Percentiles rank a stretch among this genome's conserved stretches.
These are phyloP conservation scores for Gnathonemus longibarbis DNA, from an alignment of 2,113 vertebrate species.

Conservation along the genomic window DNA sequence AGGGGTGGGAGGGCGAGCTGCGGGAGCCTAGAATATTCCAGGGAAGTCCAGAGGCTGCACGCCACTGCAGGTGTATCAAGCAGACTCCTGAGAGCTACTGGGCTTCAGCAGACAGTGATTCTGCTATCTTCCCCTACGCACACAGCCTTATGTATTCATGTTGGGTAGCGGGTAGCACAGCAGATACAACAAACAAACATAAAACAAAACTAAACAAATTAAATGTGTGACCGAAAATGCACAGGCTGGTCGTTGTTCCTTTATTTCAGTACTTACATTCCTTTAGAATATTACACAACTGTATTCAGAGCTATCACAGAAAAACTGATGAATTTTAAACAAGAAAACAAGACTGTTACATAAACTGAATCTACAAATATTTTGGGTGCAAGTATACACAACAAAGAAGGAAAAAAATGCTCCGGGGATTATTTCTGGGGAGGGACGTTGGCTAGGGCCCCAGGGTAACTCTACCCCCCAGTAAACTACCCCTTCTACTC, in stretches of 20 bases:
- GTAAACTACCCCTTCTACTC: neutral
- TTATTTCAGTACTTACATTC: neutral
- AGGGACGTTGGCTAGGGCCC: neutral
- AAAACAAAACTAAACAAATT: neutral
- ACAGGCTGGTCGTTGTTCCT: neutral
- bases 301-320: neutral
- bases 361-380: neutral
- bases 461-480: neutral
- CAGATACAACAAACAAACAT: neutral
- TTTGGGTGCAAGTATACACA: neutral
- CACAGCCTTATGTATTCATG: neutral
- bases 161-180: neutral
- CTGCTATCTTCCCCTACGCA: neutral
- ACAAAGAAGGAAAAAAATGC: neutral
- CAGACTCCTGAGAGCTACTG: neutral
- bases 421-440: neutral
- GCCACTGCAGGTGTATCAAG: neutral
- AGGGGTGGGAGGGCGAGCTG: neutral
- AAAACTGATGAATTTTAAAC: neutral
- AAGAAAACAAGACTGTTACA: neutral
- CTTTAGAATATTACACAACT: neutral
- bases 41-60: constrained; percentile 13
- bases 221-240: neutral
- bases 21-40: constrained; percentile 11
- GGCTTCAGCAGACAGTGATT: neutral